Base-by-base conservation (phyloP, 2,888 invertebrate genomes). In the Thymelicus lineola region DNA sequence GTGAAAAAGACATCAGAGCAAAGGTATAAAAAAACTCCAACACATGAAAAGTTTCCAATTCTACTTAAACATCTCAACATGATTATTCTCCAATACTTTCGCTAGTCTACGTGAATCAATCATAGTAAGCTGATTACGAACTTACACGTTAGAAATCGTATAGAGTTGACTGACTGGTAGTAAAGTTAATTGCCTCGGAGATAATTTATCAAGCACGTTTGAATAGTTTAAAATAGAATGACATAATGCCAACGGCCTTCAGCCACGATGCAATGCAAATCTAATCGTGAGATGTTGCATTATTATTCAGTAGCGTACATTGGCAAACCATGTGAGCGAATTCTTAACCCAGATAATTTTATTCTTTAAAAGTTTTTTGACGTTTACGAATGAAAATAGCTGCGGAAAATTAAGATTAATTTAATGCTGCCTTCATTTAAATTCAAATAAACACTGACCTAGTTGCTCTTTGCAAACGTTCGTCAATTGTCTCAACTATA, bases 1-100 rank as follows among this genome's bases (percentile, higher is more conserved):
- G 84, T 76, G 96, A 96, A 79, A 95, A 95, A 85, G 95, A 95
- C 85, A 96, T 96, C 80, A 93, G 95, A 86, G 95, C 95, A 80
- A 96, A 96, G 95, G 95, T 95, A 91, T 87, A 73, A 74, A 77
- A 64, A 28, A 73, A 53, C 9, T 70, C 53, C 62, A 55, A 66
- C 57, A 75, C 72, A 76, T 68, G 75, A 79, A 78, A 82, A 77
- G 91, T 87, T 90, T 90, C 90, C 90, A 91, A 90, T 90, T 89
- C 85, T 66, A 35, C 65, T 38, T 36, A 45, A 70, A 59, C 17
- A 7, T 36, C 53, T 45, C 7, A 64, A 59, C 15, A 50, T 15
- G 17, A 17, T 17, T 58, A 12, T 55, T 14, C 0, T 42, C 15
- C 48, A 15, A 57, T 35, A 70, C 65, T 65, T 65, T 60, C 55